These are phyloP conservation scores for Griposia aprilina DNA, from an alignment of 2,888 invertebrate species.

Conservation along the genomic window DNA sequence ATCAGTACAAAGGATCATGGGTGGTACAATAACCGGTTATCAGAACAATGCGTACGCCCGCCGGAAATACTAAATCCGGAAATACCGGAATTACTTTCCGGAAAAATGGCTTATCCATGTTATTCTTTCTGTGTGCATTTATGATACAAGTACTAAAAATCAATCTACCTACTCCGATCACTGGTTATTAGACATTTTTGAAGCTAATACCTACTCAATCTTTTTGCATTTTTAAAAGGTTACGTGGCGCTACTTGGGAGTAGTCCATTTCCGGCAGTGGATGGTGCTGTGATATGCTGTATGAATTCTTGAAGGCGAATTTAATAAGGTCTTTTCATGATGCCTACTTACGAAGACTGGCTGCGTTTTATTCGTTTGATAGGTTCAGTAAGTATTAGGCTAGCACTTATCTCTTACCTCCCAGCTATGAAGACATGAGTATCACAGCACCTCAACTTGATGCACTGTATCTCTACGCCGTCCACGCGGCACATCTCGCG, in stretches of 20 bases:
- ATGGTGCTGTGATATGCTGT: not conserved
- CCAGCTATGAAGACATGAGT: slow-evolving; percentile 91
- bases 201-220: not conserved
- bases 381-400: not conserved
- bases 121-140: no score
- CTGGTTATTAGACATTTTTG: no score
- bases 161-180: no score
- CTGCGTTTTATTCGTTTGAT: not conserved
- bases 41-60: no score
- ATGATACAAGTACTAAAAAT: no score
- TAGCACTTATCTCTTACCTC: slow-evolving; percentile 79
- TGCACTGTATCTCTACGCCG: slow-evolving; percentile 91
- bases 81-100: no score
- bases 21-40: no score
- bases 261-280: not conserved
- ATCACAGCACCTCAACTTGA: slow-evolving; percentile 91
- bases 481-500: slow-evolving; percentile 91
- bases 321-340: not conserved
- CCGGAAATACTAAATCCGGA: no score
- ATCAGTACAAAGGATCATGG: no score
- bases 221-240: not conserved
- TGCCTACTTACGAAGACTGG: no score
- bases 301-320: not conserved
- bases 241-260: not conserved
- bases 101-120: no score